Base-by-base conservation (phyloP, 2,797 vertebrate species). In the Danionella dracula region DNA sequence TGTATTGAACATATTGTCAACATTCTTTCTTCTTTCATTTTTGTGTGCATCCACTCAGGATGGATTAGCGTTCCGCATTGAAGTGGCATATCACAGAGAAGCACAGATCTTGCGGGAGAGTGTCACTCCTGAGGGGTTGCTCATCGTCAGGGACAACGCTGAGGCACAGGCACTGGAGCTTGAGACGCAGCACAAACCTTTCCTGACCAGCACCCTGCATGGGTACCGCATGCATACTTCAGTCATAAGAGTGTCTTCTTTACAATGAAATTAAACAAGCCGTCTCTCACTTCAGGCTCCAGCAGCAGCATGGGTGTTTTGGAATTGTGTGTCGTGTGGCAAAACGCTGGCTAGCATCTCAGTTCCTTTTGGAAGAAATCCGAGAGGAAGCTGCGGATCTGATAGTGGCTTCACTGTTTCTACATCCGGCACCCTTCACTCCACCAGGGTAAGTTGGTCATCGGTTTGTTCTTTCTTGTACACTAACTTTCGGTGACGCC, bases 291-390 rank as follows among this genome's bases (percentile, higher is more conserved):
- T 7, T 6, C 73, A 99, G 97, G 48, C 90, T 99, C 29, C 97
- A 98, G 75, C 95, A 98, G 87, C 93, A 96, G 82, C 86, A 97
- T 67, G 83, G 89, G 0, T 92, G 89, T 72, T 98, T 96, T 0
- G 90, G 95, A 0, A 83, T 88, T 0, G 88, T 88, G 42, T 96
- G 92, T 56, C 94, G 96, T 15, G 83, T 99, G 66, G 90, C 88
- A 68, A 98, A 98, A 71, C 93, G 96, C n/a, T 99, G 97, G 97
- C 78, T 99, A 16, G 90, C 84, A 0, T 90, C 95, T 49, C 97
- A 99, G 78, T 90, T 99, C 40, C 86, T 99, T 70, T 89, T 89
- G 0, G 86, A 89, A 12, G 81, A 79, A 53, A 70, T 99, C 34
- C 84, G 86, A 0, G 93, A 97, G 5, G 95, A 99, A 60, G 84